A percentile compares a stretch with the other conserved stretches of the same genome.
These are phyloP conservation scores for Vulpes lagopus DNA, from an alignment of 2,113 vertebrate genomes.

Conservation along the genomic window DNA sequence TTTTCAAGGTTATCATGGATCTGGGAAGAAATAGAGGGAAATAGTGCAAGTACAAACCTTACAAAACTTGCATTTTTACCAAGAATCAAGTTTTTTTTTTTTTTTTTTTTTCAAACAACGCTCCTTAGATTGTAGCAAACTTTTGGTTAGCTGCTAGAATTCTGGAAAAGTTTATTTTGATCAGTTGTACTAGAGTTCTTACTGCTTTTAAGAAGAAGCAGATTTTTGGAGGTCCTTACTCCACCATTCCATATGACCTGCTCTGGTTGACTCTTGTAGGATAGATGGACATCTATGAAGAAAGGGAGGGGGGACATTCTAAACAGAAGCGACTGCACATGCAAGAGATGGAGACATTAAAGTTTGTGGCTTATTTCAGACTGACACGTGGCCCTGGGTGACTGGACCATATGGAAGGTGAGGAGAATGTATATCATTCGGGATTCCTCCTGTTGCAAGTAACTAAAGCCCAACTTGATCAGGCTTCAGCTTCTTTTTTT, in stretches of 20 bases:
- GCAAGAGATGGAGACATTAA: constrained; percentile 4
- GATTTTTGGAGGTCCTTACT: constrained; percentile 30
- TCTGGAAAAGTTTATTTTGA: constrained; percentile 65
- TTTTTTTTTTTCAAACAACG: not conserved
- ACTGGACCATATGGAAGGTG: not conserved
- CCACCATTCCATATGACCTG: not conserved
- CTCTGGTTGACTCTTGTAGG: constrained; percentile 3
- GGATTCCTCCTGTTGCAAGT: constrained; percentile 24
- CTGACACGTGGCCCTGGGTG: not conserved
- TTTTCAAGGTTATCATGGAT: constrained; percentile 5
- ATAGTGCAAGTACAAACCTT: not conserved
- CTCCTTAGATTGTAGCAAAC: not conserved
- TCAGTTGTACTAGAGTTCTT: constrained; percentile 16
- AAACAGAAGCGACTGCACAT: not conserved
- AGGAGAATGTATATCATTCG: constrained; percentile 24
- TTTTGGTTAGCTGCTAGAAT: constrained; percentile 43
- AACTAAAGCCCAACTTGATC: not conserved
- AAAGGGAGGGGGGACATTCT: not conserved
- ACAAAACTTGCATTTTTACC: constrained; percentile 3
- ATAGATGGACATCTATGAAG: constrained; percentile 1
- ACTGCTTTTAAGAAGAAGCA: constrained; percentile 50
- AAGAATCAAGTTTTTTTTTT: not conserved
- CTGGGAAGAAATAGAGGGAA: not conserved
- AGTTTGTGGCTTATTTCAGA: constrained; percentile 11
- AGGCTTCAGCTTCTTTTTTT: not conserved